Evolutionary conservation across 2,888 invertebrate genomes (phyloP), one percentile per base, ranked within the genome.

Genomic region (Orchesella flavescens): DNA sequence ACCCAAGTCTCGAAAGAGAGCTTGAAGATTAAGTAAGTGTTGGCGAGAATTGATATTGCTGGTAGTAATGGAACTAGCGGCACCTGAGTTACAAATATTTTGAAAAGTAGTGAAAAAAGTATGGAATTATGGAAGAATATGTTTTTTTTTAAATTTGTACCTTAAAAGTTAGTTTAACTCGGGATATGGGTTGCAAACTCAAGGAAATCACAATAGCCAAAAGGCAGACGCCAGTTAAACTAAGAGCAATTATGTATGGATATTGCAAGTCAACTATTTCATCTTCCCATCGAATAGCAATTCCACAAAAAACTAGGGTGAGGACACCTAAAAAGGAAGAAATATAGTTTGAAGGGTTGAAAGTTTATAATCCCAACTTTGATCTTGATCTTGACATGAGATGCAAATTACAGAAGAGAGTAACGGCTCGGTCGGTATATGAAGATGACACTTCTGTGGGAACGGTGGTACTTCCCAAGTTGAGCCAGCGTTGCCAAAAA

Each of bases 11-110:
- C 69, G 5, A 86, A 74, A 1, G 90, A 89, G 23, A 92, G 89
- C 81, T 91, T 90, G 84, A 91, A 88, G 90, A 92, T 92, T 19
- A 92, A 89, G 87, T 91, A 91, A 46, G 91, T 89, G 87, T 92
- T 92, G 19, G 91, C 89, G 84, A 91, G 89, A 49, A 91, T 89
- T 86, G 91, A 91, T 1, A 91, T 69, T 12, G 90, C 89, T 12
- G 92, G 92, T 53, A 92, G 84, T 21, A 90, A 82, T 19, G 92
- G 92, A n/a, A 92, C 90, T 19, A 90, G 88, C 7, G 92, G 92
- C 1, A 91, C 91, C 91, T 91, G 82, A 23, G 12, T 9, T 63
- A 13, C n/a, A 43, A 34, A 34, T 34, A 34, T 34, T 34, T 34
- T 13, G 59, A 57, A 49, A 19, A 9, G 53, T 12, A 71, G 21